Evolutionary conservation across 2,113 vertebrate species (phyloP), one percentile per base, ranked within the genome.

Genomic region (Myotis yumanensis): DNA sequence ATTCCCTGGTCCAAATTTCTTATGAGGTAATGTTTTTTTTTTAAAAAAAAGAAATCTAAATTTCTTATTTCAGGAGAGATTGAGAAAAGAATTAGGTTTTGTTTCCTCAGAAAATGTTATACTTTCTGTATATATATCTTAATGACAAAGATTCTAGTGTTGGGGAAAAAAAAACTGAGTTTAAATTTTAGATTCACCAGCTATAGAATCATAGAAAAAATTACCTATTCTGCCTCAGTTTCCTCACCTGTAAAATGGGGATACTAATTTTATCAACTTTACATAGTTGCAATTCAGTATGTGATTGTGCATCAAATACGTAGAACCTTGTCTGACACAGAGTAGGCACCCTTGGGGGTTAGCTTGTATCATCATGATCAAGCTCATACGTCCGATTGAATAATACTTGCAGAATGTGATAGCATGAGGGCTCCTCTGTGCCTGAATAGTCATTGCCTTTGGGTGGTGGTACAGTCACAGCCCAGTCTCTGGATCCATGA

Each of bases 101-200:
- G 2, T 1, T 75, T 84, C 25, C 2, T 10, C 32, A 22, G 2
- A 48, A 94, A 59, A 83, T 18, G 35, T 52, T 51, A 14, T 18
- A 37, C 28, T 30, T 66, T 17, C 12, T 66, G 1, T 40, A 7
- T 62, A 37, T 25, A 15, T 16, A 57, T 73, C 20, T 75, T 84
- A 88, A 46, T 68, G n/a, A 87, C n/a, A 80, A 82, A 62, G 5
- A 72, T 46, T 72, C 46, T 59, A 48, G 14, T 40, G 0, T 54
- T 64, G 51, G 30, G 14, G 12, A 1, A 14, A 46, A 23, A 68
- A 68, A 57, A 40, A 59, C 32, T 32, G 32, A 88, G 17, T 52
- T 94, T 96, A 54, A 93, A 91, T 83, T 86, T 93, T 54, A 64
- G 22, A 18, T 9, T 85, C 18, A 48, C 8, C n/a, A 68, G 66